A percentile compares a stretch with the other conserved stretches of the same genome.
These are phyloP conservation scores for Acanthornis magna DNA, from an alignment of 2,797 vertebrate genomes.

Conservation along the genomic window DNA sequence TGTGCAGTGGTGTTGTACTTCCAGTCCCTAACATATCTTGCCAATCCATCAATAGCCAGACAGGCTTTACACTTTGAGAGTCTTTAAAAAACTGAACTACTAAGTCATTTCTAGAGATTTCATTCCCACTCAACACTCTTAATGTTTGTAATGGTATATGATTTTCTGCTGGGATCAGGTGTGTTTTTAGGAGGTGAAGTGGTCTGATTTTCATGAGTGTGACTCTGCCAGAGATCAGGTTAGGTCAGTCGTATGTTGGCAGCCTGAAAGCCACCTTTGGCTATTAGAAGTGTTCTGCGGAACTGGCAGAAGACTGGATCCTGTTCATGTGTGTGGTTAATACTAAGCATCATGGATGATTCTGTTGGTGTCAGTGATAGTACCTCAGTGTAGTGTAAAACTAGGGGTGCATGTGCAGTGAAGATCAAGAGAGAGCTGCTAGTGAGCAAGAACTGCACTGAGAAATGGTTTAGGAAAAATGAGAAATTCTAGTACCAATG, in stretches of 20 bases:
- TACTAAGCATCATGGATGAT: accelerated
- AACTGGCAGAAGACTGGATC: background rate
- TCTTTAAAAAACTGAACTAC: background rate
- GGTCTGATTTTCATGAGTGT: background rate
- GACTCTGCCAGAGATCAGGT: background rate
- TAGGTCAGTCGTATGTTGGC: background rate
- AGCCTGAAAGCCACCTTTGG: background rate
- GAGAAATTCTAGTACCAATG: background rate
- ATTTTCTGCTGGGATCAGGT: background rate
- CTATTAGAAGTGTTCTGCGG: background rate
- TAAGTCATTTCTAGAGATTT: background rate
- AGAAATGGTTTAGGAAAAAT: background rate
- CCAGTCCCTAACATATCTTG: background rate
- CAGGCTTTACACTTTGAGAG: background rate
- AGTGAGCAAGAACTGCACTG: background rate
- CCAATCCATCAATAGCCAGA: background rate
- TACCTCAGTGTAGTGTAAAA: background rate
- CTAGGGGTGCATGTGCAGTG: background rate
- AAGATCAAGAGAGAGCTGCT: background rate
- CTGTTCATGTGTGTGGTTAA: background rate
- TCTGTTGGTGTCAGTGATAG: background rate
- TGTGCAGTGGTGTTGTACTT: background rate
- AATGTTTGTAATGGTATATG: background rate
- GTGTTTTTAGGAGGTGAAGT: background rate
- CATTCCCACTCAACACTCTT: background rate